A percentile compares a stretch with the other conserved stretches of the same genome.
These are phyloP conservation scores for Aphyosemion australe DNA, from an alignment of 2,113 vertebrate genomes.

Conservation along the genomic window DNA sequence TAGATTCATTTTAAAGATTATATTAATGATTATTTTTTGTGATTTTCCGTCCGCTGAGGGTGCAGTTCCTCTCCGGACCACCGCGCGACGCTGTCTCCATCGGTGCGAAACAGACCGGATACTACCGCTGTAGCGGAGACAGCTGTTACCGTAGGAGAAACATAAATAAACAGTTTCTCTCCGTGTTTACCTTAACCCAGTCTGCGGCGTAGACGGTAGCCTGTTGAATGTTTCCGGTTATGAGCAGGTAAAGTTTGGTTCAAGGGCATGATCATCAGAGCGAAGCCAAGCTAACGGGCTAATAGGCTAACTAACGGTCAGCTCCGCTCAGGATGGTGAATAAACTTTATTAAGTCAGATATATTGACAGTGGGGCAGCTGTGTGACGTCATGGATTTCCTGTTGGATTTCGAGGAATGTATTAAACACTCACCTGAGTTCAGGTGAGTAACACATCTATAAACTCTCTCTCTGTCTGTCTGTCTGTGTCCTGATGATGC, in stretches of 20 bases:
- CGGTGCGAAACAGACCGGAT: conserved; percentile 26
- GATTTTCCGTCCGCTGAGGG: no score
- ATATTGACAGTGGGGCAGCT: neutral
- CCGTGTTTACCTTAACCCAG: neutral
- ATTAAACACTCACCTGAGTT: conserved; percentile 77
- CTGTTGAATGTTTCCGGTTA: neutral
- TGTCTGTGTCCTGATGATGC: no score
- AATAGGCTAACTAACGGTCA: conserved; percentile 16
- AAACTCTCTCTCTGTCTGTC: no score
- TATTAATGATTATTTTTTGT: no score
- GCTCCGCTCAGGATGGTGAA: neutral
- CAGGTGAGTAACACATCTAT: conserved; percentile 61
- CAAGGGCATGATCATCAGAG: neutral
- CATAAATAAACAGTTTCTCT: neutral
- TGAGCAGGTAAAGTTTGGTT: neutral
- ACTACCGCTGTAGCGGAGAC: conserved; percentile 2
- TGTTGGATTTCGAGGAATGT: conserved; percentile 80
- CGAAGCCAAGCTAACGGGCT: conserved; percentile 16
- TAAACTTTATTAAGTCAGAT: conserved; percentile 9
- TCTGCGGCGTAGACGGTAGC: neutral
- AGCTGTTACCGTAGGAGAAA: conserved; percentile 30
- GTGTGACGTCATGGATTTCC: conserved; percentile 64
- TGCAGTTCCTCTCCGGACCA: conserved; percentile 19
- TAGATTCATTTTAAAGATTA: no score
- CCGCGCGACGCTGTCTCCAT: neutral